Conservation (phyloP, 2,113 vertebrate genomes). For the Hystrix cristata region DNA sequence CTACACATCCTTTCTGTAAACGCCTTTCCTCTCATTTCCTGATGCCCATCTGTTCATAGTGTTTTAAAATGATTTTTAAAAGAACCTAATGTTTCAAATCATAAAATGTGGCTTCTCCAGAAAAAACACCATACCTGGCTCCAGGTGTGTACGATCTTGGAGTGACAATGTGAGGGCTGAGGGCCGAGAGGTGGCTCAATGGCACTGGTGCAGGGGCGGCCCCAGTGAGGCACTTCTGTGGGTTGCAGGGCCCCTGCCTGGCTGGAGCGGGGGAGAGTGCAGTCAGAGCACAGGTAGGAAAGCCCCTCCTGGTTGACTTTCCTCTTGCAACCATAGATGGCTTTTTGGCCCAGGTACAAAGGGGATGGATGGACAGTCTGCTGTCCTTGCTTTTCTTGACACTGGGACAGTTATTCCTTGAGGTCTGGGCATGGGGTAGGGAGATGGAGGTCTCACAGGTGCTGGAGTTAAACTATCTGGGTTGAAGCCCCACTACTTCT, state of each 20-base stretch:
- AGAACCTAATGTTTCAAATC: neutral
- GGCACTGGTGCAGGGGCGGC: accelerated
- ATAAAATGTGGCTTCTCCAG: neutral
- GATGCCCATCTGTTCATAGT: neutral
- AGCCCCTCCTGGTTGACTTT: neutral
- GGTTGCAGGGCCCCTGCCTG: neutral
- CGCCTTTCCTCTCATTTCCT: neutral
- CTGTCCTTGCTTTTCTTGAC: neutral
- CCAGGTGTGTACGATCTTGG: neutral
- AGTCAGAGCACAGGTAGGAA: neutral
- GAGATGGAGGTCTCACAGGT: neutral
- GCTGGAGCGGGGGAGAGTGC: neutral
- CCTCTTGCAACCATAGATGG: neutral
- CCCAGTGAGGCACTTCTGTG: neutral
- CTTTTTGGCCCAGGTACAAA: neutral
- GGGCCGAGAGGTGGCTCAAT: neutral
- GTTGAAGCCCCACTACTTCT: neutral
- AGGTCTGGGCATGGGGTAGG: neutral
- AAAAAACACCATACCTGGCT: neutral
- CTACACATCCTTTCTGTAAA: neutral
- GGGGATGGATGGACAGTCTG: too few species aligned
- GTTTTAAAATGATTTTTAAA: slow-evolving; percentile 32
- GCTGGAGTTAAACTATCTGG: too few species aligned
- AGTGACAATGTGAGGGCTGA: neutral
- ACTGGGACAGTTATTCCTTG: neutral